Evolutionary conservation across 1,140 invertebrate genomes (phyloP), one percentile per base, ranked within the genome.

Genomic region (Asobara japonica): DNA sequence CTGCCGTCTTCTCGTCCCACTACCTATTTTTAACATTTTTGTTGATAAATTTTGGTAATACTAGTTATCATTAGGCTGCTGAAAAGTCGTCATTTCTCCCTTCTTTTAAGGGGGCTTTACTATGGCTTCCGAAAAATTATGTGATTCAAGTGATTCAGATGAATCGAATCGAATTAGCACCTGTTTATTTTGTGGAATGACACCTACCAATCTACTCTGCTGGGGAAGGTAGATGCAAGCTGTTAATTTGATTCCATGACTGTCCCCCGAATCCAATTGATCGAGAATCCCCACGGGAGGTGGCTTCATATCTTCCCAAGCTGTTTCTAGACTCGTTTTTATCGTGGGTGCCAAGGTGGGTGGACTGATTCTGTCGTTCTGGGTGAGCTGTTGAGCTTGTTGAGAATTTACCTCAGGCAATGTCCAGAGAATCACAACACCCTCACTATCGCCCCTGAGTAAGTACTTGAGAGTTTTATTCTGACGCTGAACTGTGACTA

Each of bases 1-100:
- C 94, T 94, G 13, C 98, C 98, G 86, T 99, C 97, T 83, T 97
- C 95, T 31, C 97, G 89, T 2, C 98, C 98, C 75, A 98, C 95
- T 3, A 98, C 41, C 36, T 38, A n/a, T 38, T 38, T 8, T 2
- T 38, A 13, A 38, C n/a, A 13, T 10, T 13, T 38, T 38, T 3
- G 36, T n/a, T n/a, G n/a, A n/a, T n/a, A n/a, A n/a, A n/a, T n/a
- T n/a, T n/a, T n/a, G n/a, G n/a, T n/a, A n/a, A n/a, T n/a, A n/a
- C n/a, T n/a, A n/a, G n/a, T n/a, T n/a, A n/a, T n/a, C n/a, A n/a
- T n/a, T n/a, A n/a, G n/a, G n/a, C n/a, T n/a, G n/a, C n/a, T n/a
- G n/a, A n/a, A n/a, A n/a, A n/a, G n/a, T n/a, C n/a, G n/a, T n/a
- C n/a, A n/a, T n/a, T n/a, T n/a, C n/a, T n/a, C n/a, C n/a, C n/a